A percentile compares a stretch with the other conserved stretches of the same genome.
Evolutionary conservation across 2,888 invertebrate species (phyloP).

Genomic region (Nysson spinosus): DNA sequence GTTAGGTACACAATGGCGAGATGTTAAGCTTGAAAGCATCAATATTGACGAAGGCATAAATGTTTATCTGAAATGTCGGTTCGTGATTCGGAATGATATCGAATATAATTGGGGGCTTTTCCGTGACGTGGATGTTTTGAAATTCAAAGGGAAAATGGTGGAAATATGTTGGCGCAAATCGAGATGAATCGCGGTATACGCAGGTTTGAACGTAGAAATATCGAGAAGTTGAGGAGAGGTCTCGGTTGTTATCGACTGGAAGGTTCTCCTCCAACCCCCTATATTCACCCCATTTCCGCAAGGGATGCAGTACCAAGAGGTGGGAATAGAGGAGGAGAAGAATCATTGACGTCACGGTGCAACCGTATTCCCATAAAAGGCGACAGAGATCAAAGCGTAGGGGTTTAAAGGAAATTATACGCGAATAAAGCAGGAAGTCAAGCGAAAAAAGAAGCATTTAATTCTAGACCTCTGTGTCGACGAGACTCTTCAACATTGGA

Average conservation of each 20-base stretch:
- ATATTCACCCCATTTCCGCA: constrained; percentile 2
- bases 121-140: too few species aligned
- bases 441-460: not conserved
- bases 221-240: constrained; percentile 5
- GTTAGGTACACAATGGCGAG: too few species aligned
- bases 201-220: constrained; percentile 13
- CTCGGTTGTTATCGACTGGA: constrained; percentile 26
- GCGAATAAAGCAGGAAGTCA: not conserved
- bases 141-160: not conserved
- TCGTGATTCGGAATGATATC: too few species aligned
- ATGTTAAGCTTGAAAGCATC: too few species aligned
- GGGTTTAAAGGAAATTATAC: constrained; percentile 8
- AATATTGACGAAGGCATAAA: too few species aligned
- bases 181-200: constrained; percentile 2
- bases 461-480: too few species aligned
- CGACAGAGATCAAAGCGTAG: constrained; percentile 18
- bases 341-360: constrained; percentile 34
- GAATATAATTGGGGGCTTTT: too few species aligned
- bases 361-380: constrained; percentile 18
- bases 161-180: too few species aligned
- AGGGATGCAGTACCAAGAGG: constrained; percentile 4
- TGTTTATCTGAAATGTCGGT: too few species aligned
- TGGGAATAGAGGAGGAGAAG: constrained; percentile 1
- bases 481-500: too few species aligned
- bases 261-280: constrained; percentile 11